These are phyloP conservation scores for Enoplolaimus lenunculus DNA, from an alignment of 2,888 invertebrate species.

Conservation along the genomic window DNA sequence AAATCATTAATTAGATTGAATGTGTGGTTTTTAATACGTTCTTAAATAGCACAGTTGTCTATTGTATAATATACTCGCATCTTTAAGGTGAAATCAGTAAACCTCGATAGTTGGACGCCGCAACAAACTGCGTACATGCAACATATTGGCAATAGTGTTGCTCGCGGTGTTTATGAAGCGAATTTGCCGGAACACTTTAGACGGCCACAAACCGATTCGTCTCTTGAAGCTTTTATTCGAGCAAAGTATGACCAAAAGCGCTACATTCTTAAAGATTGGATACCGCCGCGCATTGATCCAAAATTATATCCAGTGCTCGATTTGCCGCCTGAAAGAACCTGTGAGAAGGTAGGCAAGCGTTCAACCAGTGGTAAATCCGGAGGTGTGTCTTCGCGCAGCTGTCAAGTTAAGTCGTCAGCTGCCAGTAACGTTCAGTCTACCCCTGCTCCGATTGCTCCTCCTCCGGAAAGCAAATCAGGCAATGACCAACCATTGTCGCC, in stretches of 20 bases:
- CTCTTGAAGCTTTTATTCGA: constrained; percentile 84
- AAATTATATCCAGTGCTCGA: constrained; percentile 5
- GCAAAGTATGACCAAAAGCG: constrained; percentile 98
- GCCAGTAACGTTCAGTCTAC: not conserved
- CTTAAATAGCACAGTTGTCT: too few relatives aligned
- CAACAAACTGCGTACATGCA: constrained; percentile 87
- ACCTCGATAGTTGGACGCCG: constrained; percentile 92
- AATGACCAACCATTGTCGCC: too few relatives aligned
- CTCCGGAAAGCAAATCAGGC: too few relatives aligned
- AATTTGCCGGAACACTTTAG: constrained; percentile 87
- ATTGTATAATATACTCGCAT: too few relatives aligned
- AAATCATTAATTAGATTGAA: too few relatives aligned
- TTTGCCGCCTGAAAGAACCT: not conserved
- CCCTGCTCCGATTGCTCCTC: constrained; percentile 1
- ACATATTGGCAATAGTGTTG: constrained; percentile 90
- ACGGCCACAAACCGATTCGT: constrained; percentile 78
- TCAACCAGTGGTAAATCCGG: not conserved
- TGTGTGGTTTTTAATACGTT: too few relatives aligned
- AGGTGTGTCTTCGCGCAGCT: not conserved
- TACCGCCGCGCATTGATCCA: constrained; percentile 52
- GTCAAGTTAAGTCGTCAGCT: too few relatives aligned
- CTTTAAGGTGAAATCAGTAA: constrained; percentile 73
- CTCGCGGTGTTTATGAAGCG: constrained; percentile 90
- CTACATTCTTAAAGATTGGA: constrained; percentile 93
- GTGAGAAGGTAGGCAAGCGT: not conserved